Percentiles rank a stretch among this genome's conserved stretches.
Evolutionary conservation across 2,888 invertebrate genomes (phyloP).

Genomic region (Pollenia labialis): DNA sequence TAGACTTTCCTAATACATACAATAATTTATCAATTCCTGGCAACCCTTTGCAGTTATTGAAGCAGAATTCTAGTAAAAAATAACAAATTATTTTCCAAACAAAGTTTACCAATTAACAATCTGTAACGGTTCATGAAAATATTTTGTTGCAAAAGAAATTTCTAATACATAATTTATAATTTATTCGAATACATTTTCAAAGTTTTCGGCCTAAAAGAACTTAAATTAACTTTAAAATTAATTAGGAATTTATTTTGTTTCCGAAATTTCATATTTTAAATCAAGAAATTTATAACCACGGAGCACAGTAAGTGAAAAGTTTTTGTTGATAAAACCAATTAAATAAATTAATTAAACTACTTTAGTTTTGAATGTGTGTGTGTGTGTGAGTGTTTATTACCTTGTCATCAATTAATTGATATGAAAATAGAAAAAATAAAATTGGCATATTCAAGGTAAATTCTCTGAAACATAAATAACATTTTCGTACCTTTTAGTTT

Average conservation of each 20-base stretch:
- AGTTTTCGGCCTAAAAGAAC: background rate
- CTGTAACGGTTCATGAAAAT: background rate
- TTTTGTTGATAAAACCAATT: background rate
- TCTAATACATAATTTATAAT: background rate
- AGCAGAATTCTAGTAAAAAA: background rate
- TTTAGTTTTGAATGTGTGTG: too few species aligned
- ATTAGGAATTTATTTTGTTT: background rate
- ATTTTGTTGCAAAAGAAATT: background rate
- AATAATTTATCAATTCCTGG: background rate
- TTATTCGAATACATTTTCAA: background rate
- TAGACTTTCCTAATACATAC: too few species aligned
- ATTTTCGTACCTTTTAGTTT: constrained; percentile 30
- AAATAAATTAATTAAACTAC: constrained; percentile 2
- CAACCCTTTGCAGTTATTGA: constrained; percentile 20
- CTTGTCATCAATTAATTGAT: constrained; percentile 40
- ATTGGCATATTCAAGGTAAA: constrained; percentile 38
- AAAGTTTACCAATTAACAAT: constrained; percentile 1
- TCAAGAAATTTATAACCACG: constrained; percentile 3
- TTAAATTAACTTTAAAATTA: background rate
- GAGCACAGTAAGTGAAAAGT: constrained; percentile 2
- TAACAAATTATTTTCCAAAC: constrained; percentile 14
- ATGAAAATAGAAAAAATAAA: constrained; percentile 25
- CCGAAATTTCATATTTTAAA: too few species aligned
- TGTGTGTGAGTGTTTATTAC: background rate
- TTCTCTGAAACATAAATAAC: constrained; percentile 14